These are phyloP conservation scores for Drosophila bocki DNA, from an alignment of 1,140 invertebrate genomes.

Conservation along the genomic window DNA sequence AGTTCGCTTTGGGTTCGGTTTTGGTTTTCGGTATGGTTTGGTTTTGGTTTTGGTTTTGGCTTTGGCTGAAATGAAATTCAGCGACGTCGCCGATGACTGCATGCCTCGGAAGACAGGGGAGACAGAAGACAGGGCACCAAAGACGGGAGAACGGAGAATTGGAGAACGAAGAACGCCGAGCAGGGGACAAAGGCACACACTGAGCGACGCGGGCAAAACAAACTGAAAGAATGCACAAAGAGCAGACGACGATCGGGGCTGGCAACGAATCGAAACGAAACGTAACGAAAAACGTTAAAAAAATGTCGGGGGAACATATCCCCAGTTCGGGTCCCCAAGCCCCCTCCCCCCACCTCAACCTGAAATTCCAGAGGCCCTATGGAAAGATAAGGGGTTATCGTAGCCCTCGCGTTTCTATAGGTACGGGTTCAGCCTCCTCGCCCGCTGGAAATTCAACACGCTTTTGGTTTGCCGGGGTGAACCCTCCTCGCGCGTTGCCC, in stretches of 20 bases:
- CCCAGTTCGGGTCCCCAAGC: conserved; percentile 13
- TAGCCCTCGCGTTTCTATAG: background rate
- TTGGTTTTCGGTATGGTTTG: conserved; percentile 20
- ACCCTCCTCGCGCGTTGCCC: background rate
- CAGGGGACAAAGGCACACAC: conserved; percentile 21
- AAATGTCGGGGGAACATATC: conserved; percentile 48
- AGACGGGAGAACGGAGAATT: conserved; percentile 43
- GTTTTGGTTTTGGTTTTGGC: conserved; percentile 42
- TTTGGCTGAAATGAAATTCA: conserved; percentile 52
- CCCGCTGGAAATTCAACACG: conserved; percentile 43
- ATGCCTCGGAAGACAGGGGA: conserved; percentile 52
- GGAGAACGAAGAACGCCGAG: conserved; percentile 45
- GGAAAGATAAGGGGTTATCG: conserved; percentile 72
- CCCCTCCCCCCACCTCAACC: background rate
- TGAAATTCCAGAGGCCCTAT: conserved; percentile 53
- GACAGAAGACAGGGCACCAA: conserved; percentile 35
- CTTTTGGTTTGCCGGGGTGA: background rate
- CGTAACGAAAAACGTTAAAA: conserved; percentile 42
- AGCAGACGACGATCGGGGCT: conserved; percentile 61
- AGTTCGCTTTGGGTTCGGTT: conserved; percentile 52
- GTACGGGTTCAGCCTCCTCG: conserved; percentile 44
- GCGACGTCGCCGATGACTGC: conserved; percentile 71
- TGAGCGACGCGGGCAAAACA: conserved; percentile 50
- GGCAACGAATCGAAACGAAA: conserved; percentile 53
- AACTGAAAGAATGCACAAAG: conserved; percentile 81